phyloP scores from a whole-genome alignment of 2,888 invertebrate genomes.

The Diogma glabrata region DNA sequence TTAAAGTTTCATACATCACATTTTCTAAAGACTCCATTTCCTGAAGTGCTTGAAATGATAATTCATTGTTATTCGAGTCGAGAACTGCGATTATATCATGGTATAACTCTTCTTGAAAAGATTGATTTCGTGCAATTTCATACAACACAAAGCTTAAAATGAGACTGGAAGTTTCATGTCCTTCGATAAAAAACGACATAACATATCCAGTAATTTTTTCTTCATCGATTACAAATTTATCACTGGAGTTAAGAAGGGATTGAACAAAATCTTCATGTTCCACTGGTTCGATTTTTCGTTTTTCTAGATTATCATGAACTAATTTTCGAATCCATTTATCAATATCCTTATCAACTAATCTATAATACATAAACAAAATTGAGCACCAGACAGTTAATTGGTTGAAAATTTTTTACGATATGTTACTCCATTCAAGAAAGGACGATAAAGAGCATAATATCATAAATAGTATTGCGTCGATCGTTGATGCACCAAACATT shows the following conservation, averaged over 20 bases:
- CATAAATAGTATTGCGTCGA: conserved; percentile 7
- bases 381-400: too few species aligned
- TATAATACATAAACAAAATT: too few species aligned
- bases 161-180: conserved; percentile 47
- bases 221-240: conserved; percentile 34
- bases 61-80: conserved; percentile 34
- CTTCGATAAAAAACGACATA: conserved; percentile 46
- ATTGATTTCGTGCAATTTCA: conserved; percentile 40
- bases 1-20: conserved; percentile 32
- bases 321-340: conserved; percentile 22
- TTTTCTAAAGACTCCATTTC: conserved; percentile 46
- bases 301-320: conserved; percentile 35
- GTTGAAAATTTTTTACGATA: too few species aligned
- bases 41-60: conserved; percentile 42
- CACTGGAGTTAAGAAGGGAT: conserved; percentile 40
- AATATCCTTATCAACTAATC: background rate
- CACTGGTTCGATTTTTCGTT: conserved; percentile 31
- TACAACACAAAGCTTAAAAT: conserved; percentile 43
- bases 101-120: conserved; percentile 39
- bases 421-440: background rate
- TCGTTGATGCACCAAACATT: conserved; percentile 11
- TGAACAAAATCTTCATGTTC: conserved; percentile 43
- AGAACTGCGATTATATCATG: conserved; percentile 38
- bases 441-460: conserved; percentile 8
- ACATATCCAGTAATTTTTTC: conserved; percentile 42